Evolutionary conservation across 2,888 invertebrate genomes (phyloP).

Genomic region (Orthonychiurus folsomi): DNA sequence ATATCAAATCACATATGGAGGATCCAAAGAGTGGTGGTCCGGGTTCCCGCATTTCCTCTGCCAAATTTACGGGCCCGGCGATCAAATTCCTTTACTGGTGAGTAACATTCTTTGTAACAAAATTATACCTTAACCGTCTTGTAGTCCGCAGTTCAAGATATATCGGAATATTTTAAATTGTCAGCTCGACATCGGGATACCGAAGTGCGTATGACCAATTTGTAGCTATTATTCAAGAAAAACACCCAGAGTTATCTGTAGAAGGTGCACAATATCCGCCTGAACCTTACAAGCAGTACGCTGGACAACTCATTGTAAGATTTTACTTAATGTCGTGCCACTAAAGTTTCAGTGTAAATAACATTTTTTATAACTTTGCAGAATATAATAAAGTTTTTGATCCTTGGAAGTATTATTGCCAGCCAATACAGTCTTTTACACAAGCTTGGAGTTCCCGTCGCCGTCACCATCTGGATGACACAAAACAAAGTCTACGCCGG

Average conservation of each 20-base stretch:
- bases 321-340: no score
- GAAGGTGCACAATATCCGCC: slow-evolving; percentile 92
- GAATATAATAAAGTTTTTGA: slow-evolving; percentile 67
- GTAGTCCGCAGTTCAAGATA: no score
- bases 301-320: slow-evolving; percentile 72
- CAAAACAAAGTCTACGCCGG: slow-evolving; percentile 92
- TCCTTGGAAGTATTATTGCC: slow-evolving; percentile 74
- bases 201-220: slow-evolving; percentile 91
- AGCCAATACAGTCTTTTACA: background rate
- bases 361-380: slow-evolving; percentile 46
- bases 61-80: slow-evolving; percentile 60
- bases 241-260: slow-evolving; percentile 83
- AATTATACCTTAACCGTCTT: no score
- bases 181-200: slow-evolving; percentile 96
- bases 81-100: slow-evolving; percentile 83
- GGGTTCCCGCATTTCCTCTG: slow-evolving; percentile 61
- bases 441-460: slow-evolving; percentile 6
- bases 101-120: no score
- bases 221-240: slow-evolving; percentile 65
- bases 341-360: no score
- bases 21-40: slow-evolving; percentile 45
- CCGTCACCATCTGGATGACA: slow-evolving; percentile 73
- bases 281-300: slow-evolving; percentile 69
- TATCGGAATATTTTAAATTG: no score
- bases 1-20: background rate